These are phyloP conservation scores for Synanthedon andrenaeformis DNA, from an alignment of 2,888 invertebrate species.

Conservation along the genomic window DNA sequence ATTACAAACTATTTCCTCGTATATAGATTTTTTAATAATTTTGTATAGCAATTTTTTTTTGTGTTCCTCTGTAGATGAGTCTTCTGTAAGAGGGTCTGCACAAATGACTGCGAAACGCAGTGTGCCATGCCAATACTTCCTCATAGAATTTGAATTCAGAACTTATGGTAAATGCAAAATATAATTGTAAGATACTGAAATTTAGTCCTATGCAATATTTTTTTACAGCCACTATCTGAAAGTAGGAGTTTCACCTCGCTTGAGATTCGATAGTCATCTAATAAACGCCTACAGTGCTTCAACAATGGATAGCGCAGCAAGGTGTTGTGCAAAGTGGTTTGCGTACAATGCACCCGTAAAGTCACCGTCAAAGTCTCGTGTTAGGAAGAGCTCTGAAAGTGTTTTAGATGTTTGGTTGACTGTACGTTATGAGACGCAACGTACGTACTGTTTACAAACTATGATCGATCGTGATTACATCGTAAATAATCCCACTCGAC, in stretches of 20 bases:
- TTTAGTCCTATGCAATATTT: no score
- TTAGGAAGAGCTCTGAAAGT: not conserved
- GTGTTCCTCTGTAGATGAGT: no score
- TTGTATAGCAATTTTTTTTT: no score
- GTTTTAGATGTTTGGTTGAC: not conserved
- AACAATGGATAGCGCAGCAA: constrained; percentile 22
- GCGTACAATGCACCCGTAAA: constrained; percentile 4
- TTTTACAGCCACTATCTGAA: not conserved
- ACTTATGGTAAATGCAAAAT: no score
- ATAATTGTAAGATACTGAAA: no score
- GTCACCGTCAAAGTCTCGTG: not conserved
- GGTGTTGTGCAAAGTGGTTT: constrained; percentile 20
- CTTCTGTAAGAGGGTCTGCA: no score
- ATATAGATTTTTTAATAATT: not conserved
- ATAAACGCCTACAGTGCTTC: constrained; percentile 27
- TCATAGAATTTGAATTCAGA: no score
- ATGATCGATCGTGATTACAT: constrained; percentile 11
- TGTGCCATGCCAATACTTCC: no score
- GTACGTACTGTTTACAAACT: constrained; percentile 1
- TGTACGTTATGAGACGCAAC: not conserved
- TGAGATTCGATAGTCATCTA: constrained; percentile 20
- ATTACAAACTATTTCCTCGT: no score
- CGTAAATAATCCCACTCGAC: not conserved
- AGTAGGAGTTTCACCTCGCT: constrained; percentile 2
- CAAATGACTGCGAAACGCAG: no score